Evolutionary conservation across 2,113 vertebrate species (phyloP).

Genomic region (Spermophilus dauricus): DNA sequence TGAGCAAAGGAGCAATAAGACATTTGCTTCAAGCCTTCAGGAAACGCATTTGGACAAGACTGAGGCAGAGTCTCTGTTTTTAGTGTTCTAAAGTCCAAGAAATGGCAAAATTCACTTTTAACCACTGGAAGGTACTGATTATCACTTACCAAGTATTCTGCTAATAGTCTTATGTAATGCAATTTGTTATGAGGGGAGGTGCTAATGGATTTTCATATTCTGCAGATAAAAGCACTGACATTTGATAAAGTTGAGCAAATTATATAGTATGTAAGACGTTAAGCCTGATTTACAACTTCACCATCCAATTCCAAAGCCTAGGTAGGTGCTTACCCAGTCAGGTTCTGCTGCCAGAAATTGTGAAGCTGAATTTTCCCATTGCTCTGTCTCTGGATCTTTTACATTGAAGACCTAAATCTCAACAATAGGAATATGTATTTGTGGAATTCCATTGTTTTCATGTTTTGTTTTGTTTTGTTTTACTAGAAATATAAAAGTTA

Average conservation of each 20-base stretch:
- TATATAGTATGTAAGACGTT: no score
- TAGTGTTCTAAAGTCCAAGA: neutral
- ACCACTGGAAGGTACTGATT: neutral
- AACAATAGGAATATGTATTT: neutral
- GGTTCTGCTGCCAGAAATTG: neutral
- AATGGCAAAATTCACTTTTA: neutral
- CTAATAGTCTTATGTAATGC: neutral
- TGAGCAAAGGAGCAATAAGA: neutral
- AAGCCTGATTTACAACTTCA: no score
- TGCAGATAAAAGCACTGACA: neutral
- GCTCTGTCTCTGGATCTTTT: neutral
- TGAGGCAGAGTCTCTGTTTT: neutral
- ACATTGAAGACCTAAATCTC: neutral
- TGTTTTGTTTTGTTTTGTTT: neutral
- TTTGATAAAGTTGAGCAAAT: neutral
- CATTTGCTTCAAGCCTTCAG: neutral
- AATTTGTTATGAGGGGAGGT: neutral
- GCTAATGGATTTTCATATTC: neutral
- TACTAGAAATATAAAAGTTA: neutral
- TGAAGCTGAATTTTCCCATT: neutral
- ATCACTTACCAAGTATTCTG: neutral
- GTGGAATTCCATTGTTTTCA: neutral
- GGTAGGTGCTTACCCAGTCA: no score
- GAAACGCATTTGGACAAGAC: neutral
- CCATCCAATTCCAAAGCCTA: no score